Evolutionary conservation across 2,888 invertebrate genomes (phyloP), one percentile per base, ranked within the genome.

Genomic region (Drosophila nr. perissopoda): DNA sequence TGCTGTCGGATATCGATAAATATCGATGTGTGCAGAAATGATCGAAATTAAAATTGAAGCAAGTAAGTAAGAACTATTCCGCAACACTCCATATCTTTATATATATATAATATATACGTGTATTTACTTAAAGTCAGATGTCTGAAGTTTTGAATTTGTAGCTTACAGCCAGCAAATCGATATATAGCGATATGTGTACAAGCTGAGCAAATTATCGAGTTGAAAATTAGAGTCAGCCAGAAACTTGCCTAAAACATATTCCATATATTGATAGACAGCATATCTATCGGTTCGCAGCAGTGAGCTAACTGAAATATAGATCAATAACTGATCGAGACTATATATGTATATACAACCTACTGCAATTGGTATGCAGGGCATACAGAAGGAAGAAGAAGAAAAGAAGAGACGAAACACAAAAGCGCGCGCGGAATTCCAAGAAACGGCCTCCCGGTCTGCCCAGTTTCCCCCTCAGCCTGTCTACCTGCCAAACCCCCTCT

Each of bases 361-460:
- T 25, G 16, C 45, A 25, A 45, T 25, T 45, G 45, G 45, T 29
- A 29, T 51, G 51, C 51, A 27, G 18, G 34, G 27, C 25, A 18
- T 56, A 38, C 27, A 38, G 36, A 36, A 27, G 2, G n/a, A 36
- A 27, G 25, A 25, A 13, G 45, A 25, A 6, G 8, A 51, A 63
- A 53, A 70, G n/a, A 60, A 71, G 45, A 76, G 68, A 64, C 62
- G 67, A 65, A 78, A 85, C 81, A 89, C 73, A 71, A 84, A 89
- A 87, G 89, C 87, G 73, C 87, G 77, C 84, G 51, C 76, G 79
- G 88, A 87, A 86, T 86, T 86, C 85, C 85, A 75, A 82, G 85
- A 86, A 87, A 80, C 67, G 85, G 73, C 78, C 86, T 71, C 87
- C 84, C 73, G 76, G 87, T 78, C 84, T 65, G 72, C 80, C 79